Percentiles rank a stretch among this genome's conserved stretches.
phyloP scores from a whole-genome alignment of 2,888 invertebrate species.

The Tiliacea citrago region DNA sequence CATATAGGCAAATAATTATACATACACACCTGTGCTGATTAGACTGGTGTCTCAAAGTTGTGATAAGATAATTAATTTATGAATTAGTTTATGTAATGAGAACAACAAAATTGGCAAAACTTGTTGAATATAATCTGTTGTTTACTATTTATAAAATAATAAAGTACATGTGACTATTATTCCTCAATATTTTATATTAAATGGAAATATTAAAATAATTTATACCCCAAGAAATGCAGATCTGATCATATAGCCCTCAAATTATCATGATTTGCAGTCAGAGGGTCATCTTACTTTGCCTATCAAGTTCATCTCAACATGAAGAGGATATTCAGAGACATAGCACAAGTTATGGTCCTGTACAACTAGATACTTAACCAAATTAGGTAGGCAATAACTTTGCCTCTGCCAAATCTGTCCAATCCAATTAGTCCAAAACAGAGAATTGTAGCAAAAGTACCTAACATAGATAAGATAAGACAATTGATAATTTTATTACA shows the following conservation, averaged over 20 bases:
- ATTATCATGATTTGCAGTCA: neutral
- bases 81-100: constrained; percentile 3
- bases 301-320: neutral
- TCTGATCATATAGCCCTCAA: neutral
- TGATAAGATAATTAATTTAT: constrained; percentile 41
- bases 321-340: no score
- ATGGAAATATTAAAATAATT: neutral
- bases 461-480: constrained; percentile 26
- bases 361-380: neutral
- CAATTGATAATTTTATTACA: constrained; percentile 9
- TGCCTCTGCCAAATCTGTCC: neutral
- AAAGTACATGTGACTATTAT: neutral
- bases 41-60: constrained; percentile 6
- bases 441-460: no score
- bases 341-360: neutral
- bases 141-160: neutral
- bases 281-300: neutral
- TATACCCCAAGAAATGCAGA: neutral
- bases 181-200: neutral
- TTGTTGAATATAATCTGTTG: constrained; percentile 3
- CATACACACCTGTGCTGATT: neutral
- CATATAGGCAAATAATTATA: neutral
- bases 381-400: neutral
- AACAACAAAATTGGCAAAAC: constrained; percentile 5
- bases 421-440: constrained; percentile 2